Conservation (phyloP, 2,888 invertebrate species). For the Baronia brevicornis region DNA sequence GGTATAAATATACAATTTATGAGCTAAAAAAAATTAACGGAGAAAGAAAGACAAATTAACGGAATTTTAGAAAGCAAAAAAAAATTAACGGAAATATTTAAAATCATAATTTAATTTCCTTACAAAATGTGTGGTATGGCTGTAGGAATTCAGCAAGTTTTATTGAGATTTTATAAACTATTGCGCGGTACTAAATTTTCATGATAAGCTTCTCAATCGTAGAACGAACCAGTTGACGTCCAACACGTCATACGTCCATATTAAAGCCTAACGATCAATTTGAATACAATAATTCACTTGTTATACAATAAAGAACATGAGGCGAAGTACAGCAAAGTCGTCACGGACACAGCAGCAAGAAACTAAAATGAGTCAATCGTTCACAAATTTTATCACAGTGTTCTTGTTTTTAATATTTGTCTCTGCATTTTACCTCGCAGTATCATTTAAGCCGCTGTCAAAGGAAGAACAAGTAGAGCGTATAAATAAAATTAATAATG, state of each 20-base stretch:
- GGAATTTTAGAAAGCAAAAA: no score
- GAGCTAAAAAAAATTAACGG: no score
- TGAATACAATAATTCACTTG: neutral
- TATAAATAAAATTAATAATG: slow-evolving; percentile 41
- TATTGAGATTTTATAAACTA: no score
- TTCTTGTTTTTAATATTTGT: slow-evolving; percentile 28
- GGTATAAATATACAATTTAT: no score
- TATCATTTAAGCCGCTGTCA: slow-evolving; percentile 45
- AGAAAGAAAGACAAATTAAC: no score
- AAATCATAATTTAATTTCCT: no score
- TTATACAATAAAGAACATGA: neutral
- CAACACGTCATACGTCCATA: slow-evolving; percentile 7
- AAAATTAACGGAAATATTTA: no score
- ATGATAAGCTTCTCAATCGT: slow-evolving; percentile 5
- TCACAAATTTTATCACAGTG: slow-evolving; percentile 23
- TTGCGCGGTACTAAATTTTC: neutral
- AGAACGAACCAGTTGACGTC: slow-evolving; percentile 2
- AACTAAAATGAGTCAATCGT: slow-evolving; percentile 32
- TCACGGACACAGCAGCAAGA: no score
- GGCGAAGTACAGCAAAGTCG: no score
- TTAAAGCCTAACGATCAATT: slow-evolving; percentile 12
- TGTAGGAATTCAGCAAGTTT: no score
- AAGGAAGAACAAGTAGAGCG: slow-evolving; percentile 54
- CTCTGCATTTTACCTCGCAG: slow-evolving; percentile 31
- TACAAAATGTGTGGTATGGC: no score